A percentile compares a stretch with the other conserved stretches of the same genome.
These are phyloP conservation scores for Poeciliopsis turneri DNA, from an alignment of 2,797 vertebrate species.

Conservation along the genomic window DNA sequence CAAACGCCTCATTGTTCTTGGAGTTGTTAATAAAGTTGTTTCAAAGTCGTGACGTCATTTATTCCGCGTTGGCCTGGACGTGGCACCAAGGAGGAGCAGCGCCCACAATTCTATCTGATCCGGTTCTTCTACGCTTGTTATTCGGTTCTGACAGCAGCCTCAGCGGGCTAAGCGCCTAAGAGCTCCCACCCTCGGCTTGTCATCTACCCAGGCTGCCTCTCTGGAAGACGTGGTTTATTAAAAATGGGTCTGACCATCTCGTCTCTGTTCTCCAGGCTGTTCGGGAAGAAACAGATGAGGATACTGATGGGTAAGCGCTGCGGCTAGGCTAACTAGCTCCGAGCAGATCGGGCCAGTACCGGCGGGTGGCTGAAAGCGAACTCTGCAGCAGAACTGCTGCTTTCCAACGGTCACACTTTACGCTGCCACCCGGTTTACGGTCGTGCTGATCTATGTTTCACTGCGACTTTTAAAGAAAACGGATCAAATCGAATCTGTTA, in stretches of 20 bases:
- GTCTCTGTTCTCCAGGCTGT: conserved; percentile 81
- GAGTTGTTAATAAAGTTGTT: conserved; percentile 51
- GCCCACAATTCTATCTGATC: conserved; percentile 24
- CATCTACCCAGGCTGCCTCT: neutral
- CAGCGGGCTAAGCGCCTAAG: neutral
- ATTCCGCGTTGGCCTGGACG: conserved; percentile 79
- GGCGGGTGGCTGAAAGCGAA: neutral
- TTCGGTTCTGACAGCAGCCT: conserved; percentile 22
- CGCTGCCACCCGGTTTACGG: rapidly evolving
- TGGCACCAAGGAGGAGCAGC: conserved; percentile 70
- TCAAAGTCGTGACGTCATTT: conserved; percentile 71
- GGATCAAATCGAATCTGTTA: neutral
- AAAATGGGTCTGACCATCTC: conserved; percentile 84
- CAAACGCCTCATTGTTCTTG: rapidly evolving
- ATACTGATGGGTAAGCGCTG: conserved; percentile 81
- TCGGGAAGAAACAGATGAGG: conserved; percentile 91
- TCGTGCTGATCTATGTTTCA: rapidly evolving
- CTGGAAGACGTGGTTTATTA: neutral
- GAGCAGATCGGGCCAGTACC: conserved; percentile 14
- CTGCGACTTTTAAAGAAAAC: neutral
- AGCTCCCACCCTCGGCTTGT: neutral
- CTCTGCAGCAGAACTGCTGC: neutral
- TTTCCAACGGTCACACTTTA: rapidly evolving
- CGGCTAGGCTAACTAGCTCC: conserved; percentile 41
- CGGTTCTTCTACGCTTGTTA: neutral